Evolutionary conservation across 2,113 vertebrate genomes (phyloP), one percentile per base, ranked within the genome.

Genomic region (Periophthalmodon schlosseri): DNA sequence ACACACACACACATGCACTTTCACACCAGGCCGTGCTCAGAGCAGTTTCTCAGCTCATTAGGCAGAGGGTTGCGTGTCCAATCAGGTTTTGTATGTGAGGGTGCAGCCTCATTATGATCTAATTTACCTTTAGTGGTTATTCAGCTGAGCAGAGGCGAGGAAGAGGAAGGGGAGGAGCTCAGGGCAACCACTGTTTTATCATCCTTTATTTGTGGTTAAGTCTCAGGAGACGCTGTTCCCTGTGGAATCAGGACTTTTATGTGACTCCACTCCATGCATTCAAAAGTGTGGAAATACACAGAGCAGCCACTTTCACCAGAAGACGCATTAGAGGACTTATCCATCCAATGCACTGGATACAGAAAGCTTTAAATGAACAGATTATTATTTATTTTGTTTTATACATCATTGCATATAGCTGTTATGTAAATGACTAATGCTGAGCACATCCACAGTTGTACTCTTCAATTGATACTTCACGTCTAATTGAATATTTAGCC

Each of bases 31-130:
- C 77, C 54, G 15, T 44, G 70, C 70, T 63, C 52, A 72, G 34
- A 80, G 93, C 93, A 93, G 92, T 93, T 96, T 97, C 95, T 96
- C 96, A 97, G 95, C 96, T 98, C 97, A 98, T 98, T 99, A 98
- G 94, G 93, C 96, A 96, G 95, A 96, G 95, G 95, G 95, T 95
- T 96, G 96, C 96, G 94, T 97, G 94, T 96, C 96, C 95, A 97
- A 99, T 98, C 95, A 95, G 96, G 96, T 96, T 97, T 97, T 99
- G 96, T 97, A 94, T 96, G 93, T 39, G 92, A 92, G 87, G 92
- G 92, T 95, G 95, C 95, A 89, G 95, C 95, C 94, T 97, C 96
- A 97, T 98, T 98, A 97, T 96, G 96, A 96, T 95, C 96, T 96
- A 94, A 97, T 97, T 97, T 88, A 96, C 94, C 95, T 95, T 96